These are phyloP conservation scores for Xylocampa areola DNA, from an alignment of 2,888 invertebrate species.

Conservation along the genomic window DNA sequence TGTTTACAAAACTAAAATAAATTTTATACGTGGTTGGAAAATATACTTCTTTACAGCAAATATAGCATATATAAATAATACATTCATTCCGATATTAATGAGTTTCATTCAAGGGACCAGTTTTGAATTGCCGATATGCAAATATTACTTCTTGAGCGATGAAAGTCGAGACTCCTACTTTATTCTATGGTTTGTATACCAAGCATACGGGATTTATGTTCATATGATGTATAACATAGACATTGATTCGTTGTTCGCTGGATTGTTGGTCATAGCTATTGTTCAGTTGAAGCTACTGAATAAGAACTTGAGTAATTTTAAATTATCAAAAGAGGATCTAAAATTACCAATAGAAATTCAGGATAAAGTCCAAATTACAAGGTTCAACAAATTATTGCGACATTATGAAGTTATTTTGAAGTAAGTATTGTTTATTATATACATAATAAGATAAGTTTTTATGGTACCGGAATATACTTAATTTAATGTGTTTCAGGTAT, in stretches of 20 bases:
- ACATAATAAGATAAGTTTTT: background rate
- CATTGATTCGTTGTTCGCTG: slow-evolving; percentile 75
- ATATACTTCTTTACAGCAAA: slow-evolving; percentile 62
- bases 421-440: slow-evolving; percentile 59
- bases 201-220: slow-evolving; percentile 74
- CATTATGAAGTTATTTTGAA: slow-evolving; percentile 73
- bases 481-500: slow-evolving; percentile 68
- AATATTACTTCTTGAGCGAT: slow-evolving; percentile 78
- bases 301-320: slow-evolving; percentile 67
- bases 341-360: slow-evolving; percentile 30
- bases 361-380: slow-evolving; percentile 48
- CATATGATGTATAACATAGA: slow-evolving; percentile 80
- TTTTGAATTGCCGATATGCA: slow-evolving; percentile 75
- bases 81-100: slow-evolving; percentile 66
- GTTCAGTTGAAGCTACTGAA: slow-evolving; percentile 72
- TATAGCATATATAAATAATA: slow-evolving; percentile 63
- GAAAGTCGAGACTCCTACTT: slow-evolving; percentile 69
- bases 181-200: slow-evolving; percentile 71
- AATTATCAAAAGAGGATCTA: slow-evolving; percentile 49
- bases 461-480: background rate
- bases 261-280: slow-evolving; percentile 71
- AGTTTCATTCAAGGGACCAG: slow-evolving; percentile 64
- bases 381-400: slow-evolving; percentile 62
- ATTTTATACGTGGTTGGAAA: slow-evolving; percentile 67
- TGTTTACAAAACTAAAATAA: slow-evolving; percentile 58